Evolutionary conservation across 1,140 invertebrate species (phyloP).

Genomic region (Drosophila erecta): DNA sequence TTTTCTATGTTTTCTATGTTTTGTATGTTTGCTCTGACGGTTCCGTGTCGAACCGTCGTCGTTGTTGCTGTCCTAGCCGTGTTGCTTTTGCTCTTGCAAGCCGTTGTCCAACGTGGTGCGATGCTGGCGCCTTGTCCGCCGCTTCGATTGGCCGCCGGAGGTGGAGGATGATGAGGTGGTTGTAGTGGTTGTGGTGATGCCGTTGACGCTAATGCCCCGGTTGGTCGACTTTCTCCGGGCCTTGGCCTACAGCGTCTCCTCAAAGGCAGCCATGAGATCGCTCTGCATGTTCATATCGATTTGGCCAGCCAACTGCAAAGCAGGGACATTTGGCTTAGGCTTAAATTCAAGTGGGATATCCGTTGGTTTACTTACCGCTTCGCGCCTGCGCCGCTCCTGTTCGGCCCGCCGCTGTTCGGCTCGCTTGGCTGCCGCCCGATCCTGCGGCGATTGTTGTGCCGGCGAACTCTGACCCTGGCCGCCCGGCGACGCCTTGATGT

Average conservation of each 20-base stretch:
- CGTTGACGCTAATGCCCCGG: neutral
- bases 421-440: conserved; percentile 89
- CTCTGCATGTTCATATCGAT: conserved; percentile 99
- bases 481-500: conserved; percentile 86
- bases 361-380: conserved; percentile 90
- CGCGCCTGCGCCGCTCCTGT: conserved; percentile 94
- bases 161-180: conserved; percentile 1
- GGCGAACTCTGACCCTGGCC: conserved; percentile 85
- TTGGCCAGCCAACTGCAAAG: conserved; percentile 94
- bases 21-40: conserved; percentile 7
- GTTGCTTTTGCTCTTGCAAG: conserved; percentile 15
- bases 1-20: neutral
- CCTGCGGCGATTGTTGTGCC: conserved; percentile 88
- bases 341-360: neutral
- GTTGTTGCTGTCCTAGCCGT: conserved; percentile 16
- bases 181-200: neutral
- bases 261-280: conserved; percentile 98
- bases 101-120: conserved; percentile 32
- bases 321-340: neutral
- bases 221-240: conserved; percentile 35
- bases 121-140: conserved; percentile 22
- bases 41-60: neutral
- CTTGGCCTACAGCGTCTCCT: conserved; percentile 93
- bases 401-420: conserved; percentile 93
- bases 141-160: conserved; percentile 10